These are phyloP conservation scores for Drosophila aff. DNA, from an alignment of 1,140 invertebrate species.

Conservation along the genomic window DNA sequence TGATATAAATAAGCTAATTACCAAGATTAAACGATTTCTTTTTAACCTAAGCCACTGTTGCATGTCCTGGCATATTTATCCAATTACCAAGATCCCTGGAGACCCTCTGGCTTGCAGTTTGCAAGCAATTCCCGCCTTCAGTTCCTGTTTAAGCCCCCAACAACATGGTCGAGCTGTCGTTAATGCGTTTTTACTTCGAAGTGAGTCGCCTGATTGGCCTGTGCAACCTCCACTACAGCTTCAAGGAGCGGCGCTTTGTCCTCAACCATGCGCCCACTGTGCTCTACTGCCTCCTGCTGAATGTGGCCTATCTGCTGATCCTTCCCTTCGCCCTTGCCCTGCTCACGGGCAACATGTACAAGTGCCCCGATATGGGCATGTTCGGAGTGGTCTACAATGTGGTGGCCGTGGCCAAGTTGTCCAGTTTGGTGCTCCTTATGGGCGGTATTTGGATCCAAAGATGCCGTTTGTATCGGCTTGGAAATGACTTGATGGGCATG, in stretches of 20 bases:
- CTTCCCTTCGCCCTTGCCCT: conserved; percentile 27
- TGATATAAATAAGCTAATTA: background rate
- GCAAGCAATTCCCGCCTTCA: background rate
- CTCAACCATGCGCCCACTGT: conserved; percentile 22
- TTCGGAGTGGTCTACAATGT: conserved; percentile 45
- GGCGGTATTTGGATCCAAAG: conserved; percentile 36
- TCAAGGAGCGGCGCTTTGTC: background rate
- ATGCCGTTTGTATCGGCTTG: conserved; percentile 12
- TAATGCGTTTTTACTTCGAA: conserved; percentile 37
- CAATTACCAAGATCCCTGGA: background rate
- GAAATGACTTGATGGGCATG: conserved; percentile 35
- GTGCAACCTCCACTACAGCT: conserved; percentile 43
- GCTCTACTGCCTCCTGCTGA: conserved; percentile 41
- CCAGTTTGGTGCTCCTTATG: conserved; percentile 23
- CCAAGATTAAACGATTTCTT: background rate
- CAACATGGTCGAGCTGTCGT: conserved; percentile 14
- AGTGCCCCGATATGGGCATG: conserved; percentile 41
- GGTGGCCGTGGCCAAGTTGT: conserved; percentile 22
- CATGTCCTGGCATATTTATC: conserved; percentile 19
- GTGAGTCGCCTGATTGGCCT: conserved; percentile 50
- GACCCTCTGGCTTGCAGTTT: background rate
- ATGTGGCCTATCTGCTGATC: conserved; percentile 49
- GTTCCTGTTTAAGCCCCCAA: background rate
- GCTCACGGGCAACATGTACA: conserved; percentile 29
- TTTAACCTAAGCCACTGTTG: conserved; percentile 13